A percentile compares a stretch with the other conserved stretches of the same genome.
These are phyloP conservation scores for Phalangium opilio DNA, from an alignment of 2,888 invertebrate genomes.

Conservation along the genomic window DNA sequence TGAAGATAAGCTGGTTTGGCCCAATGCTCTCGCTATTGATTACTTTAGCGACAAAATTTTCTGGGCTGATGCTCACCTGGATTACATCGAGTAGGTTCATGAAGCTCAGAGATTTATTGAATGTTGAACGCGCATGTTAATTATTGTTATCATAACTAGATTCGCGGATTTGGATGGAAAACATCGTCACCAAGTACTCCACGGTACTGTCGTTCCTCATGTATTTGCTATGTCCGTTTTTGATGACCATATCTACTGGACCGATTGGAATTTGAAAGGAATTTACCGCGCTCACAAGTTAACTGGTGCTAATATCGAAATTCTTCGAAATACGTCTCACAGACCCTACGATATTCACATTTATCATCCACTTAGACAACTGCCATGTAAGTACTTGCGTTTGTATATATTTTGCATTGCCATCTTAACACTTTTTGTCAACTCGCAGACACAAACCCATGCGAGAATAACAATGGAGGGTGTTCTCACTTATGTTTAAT, in stretches of 20 bases:
- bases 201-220: slow-evolving; percentile 69
- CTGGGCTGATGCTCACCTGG: slow-evolving; percentile 96
- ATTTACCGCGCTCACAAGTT: slow-evolving; percentile 84
- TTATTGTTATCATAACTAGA: slow-evolving; percentile 18
- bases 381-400: slow-evolving; percentile 39
- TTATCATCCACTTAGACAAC: slow-evolving; percentile 73
- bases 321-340: slow-evolving; percentile 79
- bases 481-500: slow-evolving; percentile 91
- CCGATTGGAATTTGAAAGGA: slow-evolving; percentile 94
- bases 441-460: slow-evolving; percentile 58
- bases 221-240: slow-evolving; percentile 88
- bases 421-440: background rate
- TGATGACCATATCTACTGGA: slow-evolving; percentile 84
- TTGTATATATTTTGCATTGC: background rate
- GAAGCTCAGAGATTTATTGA: too few species aligned
- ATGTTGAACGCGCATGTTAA: background rate
- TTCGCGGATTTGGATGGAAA: slow-evolving; percentile 82
- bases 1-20: slow-evolving; percentile 94
- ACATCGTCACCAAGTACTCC: slow-evolving; percentile 63
- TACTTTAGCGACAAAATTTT: slow-evolving; percentile 88
- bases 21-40: slow-evolving; percentile 91
- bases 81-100: slow-evolving; percentile 65
- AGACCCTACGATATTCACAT: slow-evolving; percentile 86
- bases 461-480: slow-evolving; percentile 78
- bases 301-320: slow-evolving; percentile 48